Evolutionary conservation across 2,888 invertebrate genomes (phyloP), one percentile per base, ranked within the genome.

Genomic region (Acrobasis repandana): DNA sequence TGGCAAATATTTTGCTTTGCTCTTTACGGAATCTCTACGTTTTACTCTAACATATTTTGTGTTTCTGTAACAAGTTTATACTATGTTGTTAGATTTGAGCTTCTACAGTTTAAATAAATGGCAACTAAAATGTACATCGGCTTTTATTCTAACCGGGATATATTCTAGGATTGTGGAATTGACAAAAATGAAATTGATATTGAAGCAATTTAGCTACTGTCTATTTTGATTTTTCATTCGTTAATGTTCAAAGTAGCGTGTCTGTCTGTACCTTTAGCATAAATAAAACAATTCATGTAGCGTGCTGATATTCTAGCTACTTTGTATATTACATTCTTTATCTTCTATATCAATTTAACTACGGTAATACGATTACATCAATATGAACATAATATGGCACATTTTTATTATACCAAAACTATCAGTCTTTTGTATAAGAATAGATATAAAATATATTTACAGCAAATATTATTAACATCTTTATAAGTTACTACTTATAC

Each of bases 391-490:
- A 85, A 88, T 88, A 90, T 90, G 91, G 91, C 91, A 90, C 90
- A 83, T 83, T 80, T 70, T 46, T 33, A 81, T 76, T 79, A 77
- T 90, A 87, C 67, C 83, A 43, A 83, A 80, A 73, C 88, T 90
- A 90, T 91, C 91, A 91, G 91, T 91, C 91, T 90, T 90, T 85
- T 65, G 77, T 77, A 79, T 76, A 72, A 77, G 76, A 76, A 77
- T 67, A 65, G 49, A 61, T 61, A 63, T 67, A 70, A 76, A 80
- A 73, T 82, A 78, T 77, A 78, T 65, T 65, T 66, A 66, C 63
- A 68, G 60, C 57, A 56, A 48, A 46, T 20, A 18, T n/a, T 38
- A 61, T 54, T 18, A 51, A 57, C 66, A 65, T 57, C 49, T 71
- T 60, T 61, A 51, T 66, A 68, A 62, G 70, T 66, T 73, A 72